Conservation (phyloP, 1,140 invertebrate species). For the Orussus abietinus region DNA sequence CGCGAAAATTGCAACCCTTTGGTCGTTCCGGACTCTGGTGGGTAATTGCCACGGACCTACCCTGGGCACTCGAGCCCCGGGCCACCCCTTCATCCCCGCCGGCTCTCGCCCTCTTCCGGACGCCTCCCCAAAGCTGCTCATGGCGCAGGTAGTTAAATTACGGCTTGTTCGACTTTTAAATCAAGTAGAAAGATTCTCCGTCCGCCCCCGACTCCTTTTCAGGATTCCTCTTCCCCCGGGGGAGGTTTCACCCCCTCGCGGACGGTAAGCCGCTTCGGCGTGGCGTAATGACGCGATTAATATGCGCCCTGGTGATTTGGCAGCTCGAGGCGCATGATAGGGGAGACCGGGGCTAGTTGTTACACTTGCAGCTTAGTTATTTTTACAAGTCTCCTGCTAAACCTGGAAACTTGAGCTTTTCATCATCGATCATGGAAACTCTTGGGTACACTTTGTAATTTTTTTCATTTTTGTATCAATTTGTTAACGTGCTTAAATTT, state of each 20-base stretch:
- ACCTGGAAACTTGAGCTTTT: too few species aligned
- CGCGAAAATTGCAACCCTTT: background rate
- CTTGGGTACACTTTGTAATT: background rate
- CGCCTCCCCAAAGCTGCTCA: background rate
- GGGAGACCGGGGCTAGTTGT: too few species aligned
- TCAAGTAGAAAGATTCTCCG: slow-evolving; percentile 3
- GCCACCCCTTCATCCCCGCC: too few species aligned
- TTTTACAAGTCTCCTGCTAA: too few species aligned
- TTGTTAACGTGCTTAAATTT: too few species aligned
- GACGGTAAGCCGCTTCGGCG: slow-evolving; percentile 1
- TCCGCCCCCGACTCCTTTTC: background rate
- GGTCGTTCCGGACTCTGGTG: background rate
- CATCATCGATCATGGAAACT: too few species aligned
- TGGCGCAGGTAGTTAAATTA: slow-evolving; percentile 8
- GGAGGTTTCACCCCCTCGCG: background rate
- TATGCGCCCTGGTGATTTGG: slow-evolving; percentile 7
- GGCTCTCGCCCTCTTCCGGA: background rate
- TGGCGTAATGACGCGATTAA: slow-evolving; percentile 16
- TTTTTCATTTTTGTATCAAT: slow-evolving; percentile 1
- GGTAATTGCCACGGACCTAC: background rate
- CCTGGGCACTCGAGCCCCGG: too few species aligned
- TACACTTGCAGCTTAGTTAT: too few species aligned
- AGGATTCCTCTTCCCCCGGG: slow-evolving; percentile 1
- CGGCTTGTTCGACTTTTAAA: slow-evolving; percentile 9
- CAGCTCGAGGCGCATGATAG: too few species aligned